Evolutionary conservation across 2,888 invertebrate genomes (phyloP), one percentile per base, ranked within the genome.

Genomic region (Phlogophora meticulosa): DNA sequence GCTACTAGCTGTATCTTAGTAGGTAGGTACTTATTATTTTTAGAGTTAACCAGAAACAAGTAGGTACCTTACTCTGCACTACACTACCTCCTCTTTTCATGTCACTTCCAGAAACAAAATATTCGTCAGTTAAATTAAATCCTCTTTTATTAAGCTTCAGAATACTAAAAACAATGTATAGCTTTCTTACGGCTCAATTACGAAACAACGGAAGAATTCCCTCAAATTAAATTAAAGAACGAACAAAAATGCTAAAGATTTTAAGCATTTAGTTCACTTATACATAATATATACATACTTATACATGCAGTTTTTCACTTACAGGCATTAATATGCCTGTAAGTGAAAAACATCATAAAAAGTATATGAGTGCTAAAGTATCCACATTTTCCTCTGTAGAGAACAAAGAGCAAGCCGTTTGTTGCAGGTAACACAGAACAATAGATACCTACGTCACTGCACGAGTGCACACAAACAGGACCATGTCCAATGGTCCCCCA

Each of bases 21-120:
- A 49, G 48, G 7, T 34, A 53, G 20, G 4, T 48, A 56, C 58
- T 49, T n/a, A 38, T 22, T 42, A 43, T 22, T 51, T 15, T 38
- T 24, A 32, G 49, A 70, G 22, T 51, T 70, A 70, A 59, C 59
- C 22, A 67, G 38, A 42, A 49, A 22, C 11, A 22, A 17, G 22
- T 56, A 38, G n/a, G n/a, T 28, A 28, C 57, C 49, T 49, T 34
- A 43, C 28, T 64, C 46, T 36, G 52, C 42, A n/a, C n/a, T n/a
- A n/a, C n/a, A n/a, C n/a, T n/a, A n/a, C n/a, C n/a, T 60, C 57
- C 51, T 59, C 66, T 70, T 79, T 77, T 74, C 67, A 77, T 57
- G 77, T 71, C 57, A 67, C 51, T 60, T 22, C 36, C 66, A 75
- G 55, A 58, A 66, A 53, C 53, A 28, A 5, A 5, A 69, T 51